Base-by-base conservation (phyloP, 2,797 vertebrate species). In the Steatocranus sp. region DNA sequence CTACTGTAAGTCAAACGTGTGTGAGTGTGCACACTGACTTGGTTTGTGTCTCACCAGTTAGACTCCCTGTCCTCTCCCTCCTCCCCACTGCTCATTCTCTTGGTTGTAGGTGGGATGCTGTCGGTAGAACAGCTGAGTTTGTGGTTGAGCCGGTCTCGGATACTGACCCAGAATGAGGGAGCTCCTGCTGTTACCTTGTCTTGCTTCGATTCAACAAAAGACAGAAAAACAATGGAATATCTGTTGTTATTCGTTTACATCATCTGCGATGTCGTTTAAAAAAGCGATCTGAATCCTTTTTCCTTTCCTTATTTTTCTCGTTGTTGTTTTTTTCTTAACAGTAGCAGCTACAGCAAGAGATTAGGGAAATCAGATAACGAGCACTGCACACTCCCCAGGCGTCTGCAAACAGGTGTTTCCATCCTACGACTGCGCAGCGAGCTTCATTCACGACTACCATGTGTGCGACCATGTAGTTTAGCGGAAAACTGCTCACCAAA, bases 341-440 rank as follows among this genome's bases (percentile, higher is more conserved):
- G 80, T 74, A 75, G 79, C 82, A 77, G 66, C 79, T 58, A 74
- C 66, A 63, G 46, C 14, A 30, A 75, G 41, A 75, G 66, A 83
- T 80, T 15, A 80, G 78, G 66, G 70, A 54, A 46, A 80, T 27
- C 54, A 75, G 75, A 78, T 27, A 77, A 46, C 76, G 79, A 83
- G 63, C 76, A 15, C 8, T 50, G 75, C 74, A 79, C 61, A 82
- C 77, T 81, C 75, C 32, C 51, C 82, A 23, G 79, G 76, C 79
- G 54, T 78, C 85, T 87, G 86, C 92, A 91, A 95, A 96, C 96
- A 96, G 95, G 96, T 96, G 96, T 96, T 90, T 89, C 63, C 80
- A 76, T 79, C 76, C 80, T 51, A 6, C 66, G 84, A 85, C 88
- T 89, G 83, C 81, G 87, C 90, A 73, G 27, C 83, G 79, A 88